Conservation (phyloP, 1,140 invertebrate species). For the Calycopis cecrops region DNA sequence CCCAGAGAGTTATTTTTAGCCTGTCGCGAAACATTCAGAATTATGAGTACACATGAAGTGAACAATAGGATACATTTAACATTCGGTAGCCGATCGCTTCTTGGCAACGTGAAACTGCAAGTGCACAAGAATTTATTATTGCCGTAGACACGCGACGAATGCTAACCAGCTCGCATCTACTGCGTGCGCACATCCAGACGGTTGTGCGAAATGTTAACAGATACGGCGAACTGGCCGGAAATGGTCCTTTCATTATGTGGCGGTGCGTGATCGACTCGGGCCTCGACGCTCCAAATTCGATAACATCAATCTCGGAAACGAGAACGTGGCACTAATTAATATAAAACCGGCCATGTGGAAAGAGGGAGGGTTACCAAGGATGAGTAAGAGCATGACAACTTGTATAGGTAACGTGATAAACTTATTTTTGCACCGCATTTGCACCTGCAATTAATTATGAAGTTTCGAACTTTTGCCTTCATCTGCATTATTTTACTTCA, state of each 20-base stretch:
- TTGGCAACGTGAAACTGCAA: slow-evolving; percentile 69
- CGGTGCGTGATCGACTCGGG: slow-evolving; percentile 57
- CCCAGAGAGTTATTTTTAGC: too few species aligned
- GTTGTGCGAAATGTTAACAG: slow-evolving; percentile 66
- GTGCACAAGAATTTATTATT: slow-evolving; percentile 71
- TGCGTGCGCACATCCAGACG: slow-evolving; percentile 39
- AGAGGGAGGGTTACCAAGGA: too few species aligned
- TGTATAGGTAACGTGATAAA: too few species aligned
- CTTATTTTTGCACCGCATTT: too few species aligned
- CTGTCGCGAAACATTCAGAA: slow-evolving; percentile 15
- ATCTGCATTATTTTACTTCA: too few species aligned
- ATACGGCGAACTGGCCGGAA: slow-evolving; percentile 63
- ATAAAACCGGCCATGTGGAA: too few species aligned
- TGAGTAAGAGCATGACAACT: too few species aligned
- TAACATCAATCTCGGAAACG: slow-evolving; percentile 37
- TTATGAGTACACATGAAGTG: slow-evolving; percentile 28
- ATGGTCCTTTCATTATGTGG: slow-evolving; percentile 60
- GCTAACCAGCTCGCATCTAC: slow-evolving; percentile 44
- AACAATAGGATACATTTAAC: slow-evolving; percentile 51
- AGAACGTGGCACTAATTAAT: too few species aligned
- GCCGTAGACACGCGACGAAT: slow-evolving; percentile 54
- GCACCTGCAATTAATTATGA: too few species aligned
- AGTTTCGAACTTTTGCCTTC: too few species aligned
- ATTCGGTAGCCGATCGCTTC: slow-evolving; percentile 62
- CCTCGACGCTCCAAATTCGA: slow-evolving; percentile 36